A percentile compares a stretch with the other conserved stretches of the same genome.
These are phyloP conservation scores for Gryllus bimaculatus DNA, from an alignment of 1,140 invertebrate species.

Conservation along the genomic window DNA sequence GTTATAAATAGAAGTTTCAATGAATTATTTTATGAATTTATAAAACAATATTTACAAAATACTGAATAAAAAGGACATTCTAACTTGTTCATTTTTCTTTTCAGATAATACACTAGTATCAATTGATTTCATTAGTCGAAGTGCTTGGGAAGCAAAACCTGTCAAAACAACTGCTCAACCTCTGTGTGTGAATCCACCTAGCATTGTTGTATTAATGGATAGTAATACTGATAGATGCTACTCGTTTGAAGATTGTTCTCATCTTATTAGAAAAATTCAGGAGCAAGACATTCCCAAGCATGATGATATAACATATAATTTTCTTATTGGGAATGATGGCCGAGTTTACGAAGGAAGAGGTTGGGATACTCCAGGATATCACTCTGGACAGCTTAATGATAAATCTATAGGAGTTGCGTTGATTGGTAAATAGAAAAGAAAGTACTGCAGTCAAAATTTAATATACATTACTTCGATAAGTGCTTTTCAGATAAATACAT, in stretches of 20 bases:
- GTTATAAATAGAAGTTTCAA: neutral
- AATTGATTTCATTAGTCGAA: neutral
- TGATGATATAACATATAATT: slow-evolving; percentile 62
- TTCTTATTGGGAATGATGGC: slow-evolving; percentile 55
- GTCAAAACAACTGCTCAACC: neutral
- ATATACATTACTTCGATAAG: neutral
- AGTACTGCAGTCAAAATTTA: neutral
- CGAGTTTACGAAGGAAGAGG: slow-evolving; percentile 60
- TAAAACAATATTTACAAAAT: neutral
- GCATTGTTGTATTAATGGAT: slow-evolving; percentile 6
- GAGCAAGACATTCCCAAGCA: slow-evolving; percentile 47
- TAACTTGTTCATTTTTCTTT: neutral
- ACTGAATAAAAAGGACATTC: neutral
- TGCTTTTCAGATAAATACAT: neutral
- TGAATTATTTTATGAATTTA: neutral
- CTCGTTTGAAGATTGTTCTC: slow-evolving; percentile 30
- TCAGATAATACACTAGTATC: neutral
- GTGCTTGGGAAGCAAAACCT: neutral
- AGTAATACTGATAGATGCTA: slow-evolving; percentile 27
- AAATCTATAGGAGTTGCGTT: slow-evolving; percentile 55
- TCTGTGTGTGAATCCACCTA: slow-evolving; percentile 2
- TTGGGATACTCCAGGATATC: slow-evolving; percentile 52
- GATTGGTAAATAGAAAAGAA: slow-evolving; percentile 33
- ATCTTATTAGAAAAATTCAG: slow-evolving; percentile 41
- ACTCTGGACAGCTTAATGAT: slow-evolving; percentile 49